These are phyloP conservation scores for Tetragonula carbonaria DNA, from an alignment of 2,888 invertebrate genomes.

Conservation along the genomic window DNA sequence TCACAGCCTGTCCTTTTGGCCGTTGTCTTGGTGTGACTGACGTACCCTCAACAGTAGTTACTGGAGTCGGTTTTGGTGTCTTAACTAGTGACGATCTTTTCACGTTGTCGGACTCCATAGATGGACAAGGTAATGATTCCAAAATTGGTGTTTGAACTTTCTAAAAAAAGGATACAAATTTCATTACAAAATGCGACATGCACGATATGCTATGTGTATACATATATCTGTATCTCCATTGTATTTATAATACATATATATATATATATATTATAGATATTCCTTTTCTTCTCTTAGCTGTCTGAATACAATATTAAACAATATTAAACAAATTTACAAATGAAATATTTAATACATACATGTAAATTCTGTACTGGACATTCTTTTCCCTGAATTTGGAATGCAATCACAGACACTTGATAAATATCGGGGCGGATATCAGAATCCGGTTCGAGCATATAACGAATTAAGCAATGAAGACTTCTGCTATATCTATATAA, in stretches of 20 bases:
- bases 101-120: conserved; percentile 88
- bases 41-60: conserved; percentile 88
- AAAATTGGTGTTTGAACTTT: conserved; percentile 88
- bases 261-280: no score
- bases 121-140: conserved; percentile 88
- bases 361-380: conserved; percentile 93
- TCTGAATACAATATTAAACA: not conserved
- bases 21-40: conserved; percentile 93
- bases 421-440: conserved; percentile 94
- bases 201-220: not conserved
- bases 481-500: conserved; percentile 79
- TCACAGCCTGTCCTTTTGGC: conserved; percentile 88
- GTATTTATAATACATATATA: not conserved
- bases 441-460: conserved; percentile 93
- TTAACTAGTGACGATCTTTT: conserved; percentile 86
- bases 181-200: not conserved
- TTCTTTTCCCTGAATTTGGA: conserved; percentile 88
- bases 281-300: no score
- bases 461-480: conserved; percentile 84
- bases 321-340: not conserved
- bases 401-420: conserved; percentile 91
- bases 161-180: conserved; percentile 82
- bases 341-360: conserved; percentile 84
- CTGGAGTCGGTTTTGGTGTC: conserved; percentile 83
- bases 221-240: not conserved